Evolutionary conservation across 2,797 vertebrate genomes (phyloP), one percentile per base, ranked within the genome.

Genomic region (Bradypus variegatus): DNA sequence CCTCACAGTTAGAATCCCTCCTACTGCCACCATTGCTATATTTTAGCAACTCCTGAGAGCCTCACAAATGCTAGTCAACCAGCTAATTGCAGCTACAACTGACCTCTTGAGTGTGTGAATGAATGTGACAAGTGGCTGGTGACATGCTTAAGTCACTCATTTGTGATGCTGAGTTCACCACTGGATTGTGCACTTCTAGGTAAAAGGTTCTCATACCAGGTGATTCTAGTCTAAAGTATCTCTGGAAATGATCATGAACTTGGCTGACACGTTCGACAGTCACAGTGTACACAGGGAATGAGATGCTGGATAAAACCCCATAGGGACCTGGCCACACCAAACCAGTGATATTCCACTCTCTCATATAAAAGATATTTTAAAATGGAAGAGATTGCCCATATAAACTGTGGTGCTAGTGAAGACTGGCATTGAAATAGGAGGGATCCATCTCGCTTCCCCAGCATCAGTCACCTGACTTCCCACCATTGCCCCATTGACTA

Each of bases 61-160:
- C 53, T 21, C 0, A 3, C 72, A 29, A 64, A 60, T 7, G 81
- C 89, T 45, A 23, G 85, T 41, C 69, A 80, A 53, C 64, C 65
- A 64, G 73, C 80, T 93, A 36, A 82, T 31, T 33, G 77, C 77
- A 86, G 60, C 75, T 33, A 18, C 82, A 67, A 19, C 50, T 29
- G 89, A 85, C 86, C 91, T 92, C 83, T 91, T 11, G 33, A 81
- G 72, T 50, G 64, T 50, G 70, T 64, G 67, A 78, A 75, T n/a
- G 53, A 58, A 84, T 3, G 6, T 36, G 86, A 91, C 91, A 84
- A 93, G 95, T 86, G 91, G 92, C 76, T 64, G 86, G 79, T 83
- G 91, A 94, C 92, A 79, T 13, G 65, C 29, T 70, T 38, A 67
- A 83, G 79, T 72, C 91, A 77, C 77, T 80, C 86, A 16, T 69